Evolutionary conservation across 2,888 invertebrate species (phyloP), one percentile per base, ranked within the genome.

Genomic region (Cantharis flavilabris): DNA sequence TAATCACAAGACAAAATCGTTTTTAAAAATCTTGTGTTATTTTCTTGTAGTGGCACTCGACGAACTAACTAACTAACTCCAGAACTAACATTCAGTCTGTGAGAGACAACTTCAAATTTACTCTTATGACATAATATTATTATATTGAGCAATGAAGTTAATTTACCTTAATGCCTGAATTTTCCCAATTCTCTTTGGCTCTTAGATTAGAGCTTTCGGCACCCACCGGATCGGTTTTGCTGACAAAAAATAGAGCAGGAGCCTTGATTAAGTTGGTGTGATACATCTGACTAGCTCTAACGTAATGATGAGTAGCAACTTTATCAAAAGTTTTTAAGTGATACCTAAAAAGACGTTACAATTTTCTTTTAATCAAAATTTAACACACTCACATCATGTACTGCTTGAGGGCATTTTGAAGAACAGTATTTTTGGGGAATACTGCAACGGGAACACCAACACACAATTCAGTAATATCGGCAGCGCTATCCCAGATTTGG

Each of bases 401-500:
- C 81, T 93, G 92, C 80, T 90, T 88, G 62, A 94, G 88, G 0
- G 94, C 92, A 71, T 90, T 91, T 88, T 93, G 92, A 91, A 94
- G 90, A 74, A 93, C 91, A 75, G 89, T 89, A 87, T 94, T 94
- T 83, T 90, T 92, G 2, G 94, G 94, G 86, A 94, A 94, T n/a
- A 94, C 91, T 1, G 94, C 93, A 26, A 91, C 90, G 0, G 94
- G 92, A n/a, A 93, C 89, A 1, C 94, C 94, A 79, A 92, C 89
- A 0, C 92, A 90, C 73, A 94, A 91, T 87, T 94, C 94, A 0
- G 93, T 92, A 80, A 94, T 92, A 86, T 94, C 94, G 0, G 93
- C 94, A 0, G 95, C 95, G 75, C 96, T 96, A 88, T 98, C 97
- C 95, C 96, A 97, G 72, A 97, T 91, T 87, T 97, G 96, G 0